Evolutionary conservation across 2,888 invertebrate genomes (phyloP).

Genomic region (Diplolepis rosae): DNA sequence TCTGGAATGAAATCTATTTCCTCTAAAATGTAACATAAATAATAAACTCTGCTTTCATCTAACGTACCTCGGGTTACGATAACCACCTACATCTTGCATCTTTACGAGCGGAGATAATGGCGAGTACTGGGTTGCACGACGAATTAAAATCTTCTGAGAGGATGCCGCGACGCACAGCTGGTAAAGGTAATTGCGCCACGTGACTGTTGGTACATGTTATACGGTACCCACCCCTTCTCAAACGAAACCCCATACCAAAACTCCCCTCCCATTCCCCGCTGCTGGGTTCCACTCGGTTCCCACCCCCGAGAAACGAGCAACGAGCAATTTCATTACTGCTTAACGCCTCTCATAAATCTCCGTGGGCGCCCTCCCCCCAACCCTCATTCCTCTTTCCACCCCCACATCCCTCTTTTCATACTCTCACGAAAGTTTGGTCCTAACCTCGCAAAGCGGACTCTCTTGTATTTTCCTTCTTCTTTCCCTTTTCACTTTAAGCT

Average conservation of each 20-base stretch:
- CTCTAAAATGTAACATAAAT: slow-evolving; percentile 16
- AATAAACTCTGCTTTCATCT: slow-evolving; percentile 23
- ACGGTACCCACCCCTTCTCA: slow-evolving; percentile 26
- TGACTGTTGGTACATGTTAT: slow-evolving; percentile 62
- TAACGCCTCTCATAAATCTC: slow-evolving; percentile 75
- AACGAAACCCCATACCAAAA: slow-evolving; percentile 20
- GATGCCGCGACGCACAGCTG: slow-evolving; percentile 67
- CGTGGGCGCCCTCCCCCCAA: slow-evolving; percentile 52
- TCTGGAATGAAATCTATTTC: slow-evolving; percentile 7
- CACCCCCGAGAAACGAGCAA: slow-evolving; percentile 67
- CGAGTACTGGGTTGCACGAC: slow-evolving; percentile 51
- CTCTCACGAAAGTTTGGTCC: slow-evolving; percentile 45
- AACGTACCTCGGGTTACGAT: slow-evolving; percentile 25
- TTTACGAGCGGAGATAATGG: slow-evolving; percentile 52
- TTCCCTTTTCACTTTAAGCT: slow-evolving; percentile 36
- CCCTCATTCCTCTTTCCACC: slow-evolving; percentile 39
- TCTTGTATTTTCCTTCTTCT: slow-evolving; percentile 39
- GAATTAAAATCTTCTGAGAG: slow-evolving; percentile 68
- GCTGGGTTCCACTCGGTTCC: slow-evolving; percentile 57
- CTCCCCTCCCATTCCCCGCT: not conserved
- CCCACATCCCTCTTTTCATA: slow-evolving; percentile 42
- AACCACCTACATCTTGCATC: slow-evolving; percentile 32
- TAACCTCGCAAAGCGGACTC: slow-evolving; percentile 35
- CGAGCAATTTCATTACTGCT: slow-evolving; percentile 76
- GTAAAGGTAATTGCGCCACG: slow-evolving; percentile 71